Conservation (phyloP, 2,888 invertebrate genomes). For the Ectropis crepuscularia region DNA sequence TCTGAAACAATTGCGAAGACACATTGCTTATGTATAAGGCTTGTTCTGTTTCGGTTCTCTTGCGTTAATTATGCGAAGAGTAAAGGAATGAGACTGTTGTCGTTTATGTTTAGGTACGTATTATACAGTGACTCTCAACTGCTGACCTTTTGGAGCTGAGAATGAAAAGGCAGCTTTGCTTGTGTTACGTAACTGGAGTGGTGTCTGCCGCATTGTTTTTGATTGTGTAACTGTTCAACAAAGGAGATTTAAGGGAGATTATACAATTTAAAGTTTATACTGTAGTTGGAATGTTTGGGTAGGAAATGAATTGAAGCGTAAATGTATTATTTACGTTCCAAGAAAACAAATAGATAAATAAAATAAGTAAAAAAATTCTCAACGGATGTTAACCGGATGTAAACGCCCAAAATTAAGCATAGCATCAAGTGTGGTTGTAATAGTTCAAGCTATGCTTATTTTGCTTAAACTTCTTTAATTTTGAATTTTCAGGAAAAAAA, state of each 20-base stretch:
- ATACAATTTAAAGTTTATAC: conserved; percentile 7
- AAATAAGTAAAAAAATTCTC: too few relatives aligned
- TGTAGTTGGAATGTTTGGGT: not conserved
- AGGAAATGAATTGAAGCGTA: too few relatives aligned
- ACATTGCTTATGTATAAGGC: conserved; percentile 36
- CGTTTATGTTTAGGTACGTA: conserved; percentile 16
- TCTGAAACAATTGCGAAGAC: conserved; percentile 36
- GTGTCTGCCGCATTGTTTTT: conserved; percentile 15
- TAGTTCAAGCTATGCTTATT: too few relatives aligned
- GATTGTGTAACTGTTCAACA: conserved; percentile 20
- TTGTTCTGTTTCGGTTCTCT: conserved; percentile 7
- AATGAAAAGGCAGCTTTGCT: conserved; percentile 25
- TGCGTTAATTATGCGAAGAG: conserved; percentile 25
- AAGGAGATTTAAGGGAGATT: conserved; percentile 4
- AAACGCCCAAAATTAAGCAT: too few relatives aligned
- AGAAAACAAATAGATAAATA: too few relatives aligned
- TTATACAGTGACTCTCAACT: conserved; percentile 9
- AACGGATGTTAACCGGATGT: too few relatives aligned
- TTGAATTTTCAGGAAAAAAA: too few relatives aligned
- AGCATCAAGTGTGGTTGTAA: too few relatives aligned
- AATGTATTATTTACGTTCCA: too few relatives aligned
- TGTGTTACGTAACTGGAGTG: conserved; percentile 13
- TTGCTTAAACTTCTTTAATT: too few relatives aligned
- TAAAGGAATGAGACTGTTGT: conserved; percentile 16
- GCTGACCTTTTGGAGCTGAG: conserved; percentile 26